These are phyloP conservation scores for Hirtodrosophila duncani DNA, from an alignment of 2,888 invertebrate genomes.

Conservation along the genomic window DNA sequence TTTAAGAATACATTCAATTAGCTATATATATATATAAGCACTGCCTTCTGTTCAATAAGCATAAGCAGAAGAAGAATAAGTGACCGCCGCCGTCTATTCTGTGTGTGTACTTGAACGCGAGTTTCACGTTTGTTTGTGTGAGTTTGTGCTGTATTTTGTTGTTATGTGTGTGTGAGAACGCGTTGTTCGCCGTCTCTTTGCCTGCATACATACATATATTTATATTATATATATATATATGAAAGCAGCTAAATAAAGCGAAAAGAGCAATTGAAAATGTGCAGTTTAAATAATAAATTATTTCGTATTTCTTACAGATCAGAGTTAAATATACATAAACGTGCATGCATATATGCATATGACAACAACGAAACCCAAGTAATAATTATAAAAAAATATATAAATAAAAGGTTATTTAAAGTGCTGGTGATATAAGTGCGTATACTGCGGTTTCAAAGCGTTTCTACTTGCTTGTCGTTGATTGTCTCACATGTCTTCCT, in stretches of 20 bases:
- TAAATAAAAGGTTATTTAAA: too few species aligned
- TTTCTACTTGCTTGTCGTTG: too few species aligned
- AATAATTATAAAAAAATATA: constrained; percentile 8
- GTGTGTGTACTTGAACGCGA: constrained; percentile 23
- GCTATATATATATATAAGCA: constrained; percentile 23
- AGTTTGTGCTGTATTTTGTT: constrained; percentile 6
- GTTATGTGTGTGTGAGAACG: constrained; percentile 14
- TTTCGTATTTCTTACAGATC: constrained; percentile 42
- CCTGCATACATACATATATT: constrained; percentile 21
- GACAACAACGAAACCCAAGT: constrained; percentile 29
- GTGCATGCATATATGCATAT: constrained; percentile 10
- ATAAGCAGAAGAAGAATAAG: constrained; percentile 25
- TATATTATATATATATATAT: constrained; percentile 20
- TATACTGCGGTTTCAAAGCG: too few species aligned
- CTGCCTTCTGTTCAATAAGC: constrained; percentile 27
- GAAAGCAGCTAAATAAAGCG: constrained; percentile 40
- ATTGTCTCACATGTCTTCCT: too few species aligned
- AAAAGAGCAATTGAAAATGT: constrained; percentile 9
- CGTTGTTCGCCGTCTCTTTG: neutral
- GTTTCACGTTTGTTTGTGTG: constrained; percentile 5
- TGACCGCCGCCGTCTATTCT: too few species aligned
- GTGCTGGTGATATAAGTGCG: too few species aligned
- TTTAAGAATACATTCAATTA: constrained; percentile 25
- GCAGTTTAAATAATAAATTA: constrained; percentile 14
- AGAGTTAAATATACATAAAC: constrained; percentile 26